A percentile compares a stretch with the other conserved stretches of the same genome.
Evolutionary conservation across 2,113 vertebrate species (phyloP).

Genomic region (Malurus cyaneus): DNA sequence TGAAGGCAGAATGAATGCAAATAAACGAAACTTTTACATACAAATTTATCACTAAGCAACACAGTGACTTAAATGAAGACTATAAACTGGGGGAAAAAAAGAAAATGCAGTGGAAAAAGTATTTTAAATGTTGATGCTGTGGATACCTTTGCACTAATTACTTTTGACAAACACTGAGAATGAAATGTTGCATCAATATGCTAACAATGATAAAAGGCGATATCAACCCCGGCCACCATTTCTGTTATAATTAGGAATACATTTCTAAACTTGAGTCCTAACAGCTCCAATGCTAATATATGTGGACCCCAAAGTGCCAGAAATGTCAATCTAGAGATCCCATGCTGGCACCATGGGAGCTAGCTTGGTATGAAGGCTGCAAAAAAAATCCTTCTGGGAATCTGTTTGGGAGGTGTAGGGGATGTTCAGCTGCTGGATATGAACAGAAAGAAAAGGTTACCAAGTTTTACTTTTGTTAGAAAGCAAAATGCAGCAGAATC

Average conservation of each 20-base stretch:
- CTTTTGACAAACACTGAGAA: slow-evolving; percentile 9
- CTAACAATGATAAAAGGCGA: background rate
- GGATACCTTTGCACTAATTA: slow-evolving; percentile 3
- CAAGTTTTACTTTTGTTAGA: background rate
- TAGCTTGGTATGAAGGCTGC: background rate
- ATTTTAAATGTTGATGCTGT: background rate
- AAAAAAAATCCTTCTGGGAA: background rate
- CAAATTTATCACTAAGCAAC: background rate
- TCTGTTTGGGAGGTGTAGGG: background rate
- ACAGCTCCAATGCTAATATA: background rate
- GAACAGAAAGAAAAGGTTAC: slow-evolving; percentile 6
- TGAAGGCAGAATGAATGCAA: background rate
- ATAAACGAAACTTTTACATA: background rate
- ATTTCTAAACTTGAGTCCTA: background rate
- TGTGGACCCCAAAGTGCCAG: background rate
- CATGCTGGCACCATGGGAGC: background rate
- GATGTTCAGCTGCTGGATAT: background rate
- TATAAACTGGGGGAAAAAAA: background rate
- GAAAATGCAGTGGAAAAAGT: background rate
- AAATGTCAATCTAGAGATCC: background rate
- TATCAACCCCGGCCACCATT: background rate
- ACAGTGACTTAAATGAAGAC: background rate
- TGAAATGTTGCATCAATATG: slow-evolving; percentile 22
- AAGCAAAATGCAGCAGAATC: background rate
- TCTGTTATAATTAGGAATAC: background rate